A percentile compares a stretch with the other conserved stretches of the same genome.
phyloP scores from a whole-genome alignment of 2,113 vertebrate genomes.

The Thunnus thynnus region DNA sequence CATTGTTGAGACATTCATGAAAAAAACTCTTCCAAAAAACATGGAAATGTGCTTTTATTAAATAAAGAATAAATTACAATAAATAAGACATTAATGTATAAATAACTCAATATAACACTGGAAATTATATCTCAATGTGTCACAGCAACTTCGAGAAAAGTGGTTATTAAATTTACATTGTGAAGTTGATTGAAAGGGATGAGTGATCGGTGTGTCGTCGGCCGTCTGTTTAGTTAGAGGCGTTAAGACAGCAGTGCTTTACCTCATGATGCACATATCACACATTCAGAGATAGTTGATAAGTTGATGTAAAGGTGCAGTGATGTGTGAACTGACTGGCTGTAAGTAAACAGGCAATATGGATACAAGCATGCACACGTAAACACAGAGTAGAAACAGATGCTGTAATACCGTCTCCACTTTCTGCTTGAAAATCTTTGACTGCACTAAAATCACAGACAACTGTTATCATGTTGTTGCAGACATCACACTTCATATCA shows the following conservation, averaged over 20 bases:
- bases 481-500: slow-evolving; percentile 55
- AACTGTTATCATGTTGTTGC: slow-evolving; percentile 40
- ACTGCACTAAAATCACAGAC: slow-evolving; percentile 61
- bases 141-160: slow-evolving; percentile 67
- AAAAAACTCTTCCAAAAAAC: slow-evolving; percentile 30
- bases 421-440: slow-evolving; percentile 46
- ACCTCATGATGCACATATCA: slow-evolving; percentile 39
- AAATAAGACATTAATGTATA: slow-evolving; percentile 79
- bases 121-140: slow-evolving; percentile 62
- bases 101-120: slow-evolving; percentile 70
- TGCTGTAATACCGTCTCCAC: slow-evolving; percentile 32
- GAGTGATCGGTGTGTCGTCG: slow-evolving; percentile 35
- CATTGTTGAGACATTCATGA: slow-evolving; percentile 27
- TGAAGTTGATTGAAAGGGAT: slow-evolving; percentile 34
- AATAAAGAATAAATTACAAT: slow-evolving; percentile 81
- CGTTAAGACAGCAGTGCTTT: slow-evolving; percentile 36
- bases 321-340: slow-evolving; percentile 31
- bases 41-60: slow-evolving; percentile 80
- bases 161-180: slow-evolving; percentile 48
- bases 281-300: slow-evolving; percentile 50
- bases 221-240: slow-evolving; percentile 30
- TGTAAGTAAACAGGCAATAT: slow-evolving; percentile 44
- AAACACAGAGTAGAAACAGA: slow-evolving; percentile 42
- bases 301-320: slow-evolving; percentile 33
- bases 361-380: slow-evolving; percentile 71